phyloP scores from a whole-genome alignment of 92 coral and sea anemone species.

The Palythoa grandiflora region DNA sequence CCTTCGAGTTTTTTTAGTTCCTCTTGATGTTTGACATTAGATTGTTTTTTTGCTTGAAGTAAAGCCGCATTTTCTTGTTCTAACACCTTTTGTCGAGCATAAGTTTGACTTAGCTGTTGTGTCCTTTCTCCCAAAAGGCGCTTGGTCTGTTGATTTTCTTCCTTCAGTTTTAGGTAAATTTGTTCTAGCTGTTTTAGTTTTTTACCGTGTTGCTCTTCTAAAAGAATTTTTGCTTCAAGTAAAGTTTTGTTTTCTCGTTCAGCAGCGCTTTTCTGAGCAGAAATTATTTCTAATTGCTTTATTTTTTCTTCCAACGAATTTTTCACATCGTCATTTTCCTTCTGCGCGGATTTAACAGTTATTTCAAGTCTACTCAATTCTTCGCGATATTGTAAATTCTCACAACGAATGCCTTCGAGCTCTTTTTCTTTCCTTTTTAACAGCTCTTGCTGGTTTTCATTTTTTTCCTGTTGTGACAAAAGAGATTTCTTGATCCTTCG shows the following conservation, averaged over 20 bases:
- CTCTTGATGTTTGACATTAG: background rate
- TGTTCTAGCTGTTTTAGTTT: slow-evolving; percentile 55
- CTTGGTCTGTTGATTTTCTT: slow-evolving; percentile 1
- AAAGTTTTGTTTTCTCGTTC: slow-evolving; percentile 49
- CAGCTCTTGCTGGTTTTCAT: background rate
- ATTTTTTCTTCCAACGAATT: slow-evolving; percentile 35
- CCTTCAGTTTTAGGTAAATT: slow-evolving; percentile 44
- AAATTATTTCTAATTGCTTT: slow-evolving; percentile 18
- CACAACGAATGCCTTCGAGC: background rate
- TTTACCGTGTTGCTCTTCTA: slow-evolving; percentile 4
- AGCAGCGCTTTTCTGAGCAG: background rate
- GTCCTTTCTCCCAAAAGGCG: background rate
- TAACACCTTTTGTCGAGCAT: background rate
- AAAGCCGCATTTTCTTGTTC: background rate
- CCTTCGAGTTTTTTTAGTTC: slow-evolving; percentile 1
- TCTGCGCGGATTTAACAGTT: background rate
- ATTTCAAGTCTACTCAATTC: background rate
- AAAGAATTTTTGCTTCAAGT: slow-evolving; percentile 28
- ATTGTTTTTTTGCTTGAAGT: slow-evolving; percentile 27
- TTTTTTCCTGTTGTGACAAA: background rate
- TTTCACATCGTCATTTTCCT: background rate
- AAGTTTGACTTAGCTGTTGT: background rate
- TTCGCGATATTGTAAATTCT: too few species aligned
- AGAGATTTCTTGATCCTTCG: background rate
- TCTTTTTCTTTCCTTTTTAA: background rate